Percentiles rank a stretch among this genome's conserved stretches.
These are phyloP conservation scores for Chymomyza procnemis DNA, from an alignment of 2,888 invertebrate species.

Conservation along the genomic window DNA sequence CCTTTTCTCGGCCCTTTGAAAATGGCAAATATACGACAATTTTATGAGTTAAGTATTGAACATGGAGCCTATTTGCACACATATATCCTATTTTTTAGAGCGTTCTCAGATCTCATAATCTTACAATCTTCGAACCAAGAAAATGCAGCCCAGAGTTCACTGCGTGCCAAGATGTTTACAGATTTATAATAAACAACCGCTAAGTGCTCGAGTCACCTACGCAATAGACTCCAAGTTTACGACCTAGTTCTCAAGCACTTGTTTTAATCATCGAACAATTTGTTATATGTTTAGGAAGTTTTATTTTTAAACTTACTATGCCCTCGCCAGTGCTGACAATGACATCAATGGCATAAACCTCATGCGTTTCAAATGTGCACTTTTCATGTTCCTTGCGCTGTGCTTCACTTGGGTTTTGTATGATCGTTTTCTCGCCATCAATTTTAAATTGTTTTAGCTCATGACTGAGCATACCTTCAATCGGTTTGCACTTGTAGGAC, in stretches of 20 bases:
- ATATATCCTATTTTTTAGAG: neutral
- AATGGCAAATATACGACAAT: conserved; percentile 30
- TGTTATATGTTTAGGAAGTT: neutral
- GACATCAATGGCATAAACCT: conserved; percentile 99
- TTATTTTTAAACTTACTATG: conserved; percentile 82
- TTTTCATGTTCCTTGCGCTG: conserved; percentile 99
- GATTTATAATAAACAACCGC: conserved; percentile 10
- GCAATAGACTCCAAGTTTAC: conserved; percentile 34
- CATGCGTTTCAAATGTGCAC: conserved; percentile 95
- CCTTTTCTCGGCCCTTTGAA: conserved; percentile 90
- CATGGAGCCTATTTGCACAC: no score
- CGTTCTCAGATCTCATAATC: conserved; percentile 80
- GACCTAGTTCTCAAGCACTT: conserved; percentile 73
- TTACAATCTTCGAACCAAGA: conserved; percentile 74
- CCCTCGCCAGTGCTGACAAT: conserved; percentile 97
- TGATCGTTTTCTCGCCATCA: conserved; percentile 98
- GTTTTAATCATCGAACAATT: conserved; percentile 76
- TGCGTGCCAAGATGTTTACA: conserved; percentile 41
- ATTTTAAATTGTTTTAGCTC: conserved; percentile 97
- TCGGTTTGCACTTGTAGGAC: conserved; percentile 96
- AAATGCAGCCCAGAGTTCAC: conserved; percentile 34
- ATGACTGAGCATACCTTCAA: conserved; percentile 97
- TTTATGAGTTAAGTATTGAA: conserved; percentile 17
- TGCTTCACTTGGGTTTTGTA: conserved; percentile 97
- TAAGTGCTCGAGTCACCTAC: conserved; percentile 43